Conservation (phyloP, 2,888 invertebrate species). For the Poecilus cupreus region DNA sequence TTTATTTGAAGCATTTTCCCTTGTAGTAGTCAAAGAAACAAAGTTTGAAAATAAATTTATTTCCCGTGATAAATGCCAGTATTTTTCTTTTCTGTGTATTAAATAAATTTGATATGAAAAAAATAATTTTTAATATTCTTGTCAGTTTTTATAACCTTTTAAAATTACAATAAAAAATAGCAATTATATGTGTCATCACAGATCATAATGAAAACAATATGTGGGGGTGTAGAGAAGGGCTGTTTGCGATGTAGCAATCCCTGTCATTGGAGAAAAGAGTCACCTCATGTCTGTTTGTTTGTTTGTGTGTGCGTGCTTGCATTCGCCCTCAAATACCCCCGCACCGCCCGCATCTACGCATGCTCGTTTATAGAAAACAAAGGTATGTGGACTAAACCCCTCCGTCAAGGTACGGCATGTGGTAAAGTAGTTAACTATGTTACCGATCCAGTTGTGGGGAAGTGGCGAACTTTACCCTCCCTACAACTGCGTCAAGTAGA, state of each 20-base stretch:
- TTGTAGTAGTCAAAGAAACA: no score
- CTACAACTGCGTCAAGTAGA: not conserved
- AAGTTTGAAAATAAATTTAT: no score
- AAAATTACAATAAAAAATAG: no score
- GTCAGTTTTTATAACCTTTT: no score
- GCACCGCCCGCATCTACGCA: slow-evolving; percentile 70
- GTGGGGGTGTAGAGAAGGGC: not conserved
- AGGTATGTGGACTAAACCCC: slow-evolving; percentile 69
- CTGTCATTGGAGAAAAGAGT: not conserved
- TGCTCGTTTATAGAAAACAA: slow-evolving; percentile 72
- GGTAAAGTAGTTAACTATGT: slow-evolving; percentile 19
- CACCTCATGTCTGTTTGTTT: slow-evolving; percentile 56
- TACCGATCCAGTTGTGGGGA: not conserved
- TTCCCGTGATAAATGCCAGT: no score
- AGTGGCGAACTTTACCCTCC: not conserved
- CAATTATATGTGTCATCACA: no score
- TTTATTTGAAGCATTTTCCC: no score
- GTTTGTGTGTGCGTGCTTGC: slow-evolving; percentile 57
- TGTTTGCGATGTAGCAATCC: not conserved
- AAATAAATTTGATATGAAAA: no score
- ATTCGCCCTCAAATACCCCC: slow-evolving; percentile 61
- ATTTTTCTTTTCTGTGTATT: no score
- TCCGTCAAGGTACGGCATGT: slow-evolving; percentile 39
- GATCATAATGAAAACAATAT: no score
- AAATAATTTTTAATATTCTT: no score